Base-by-base conservation (phyloP, 2,113 vertebrate genomes). In the Gallinago jamesoni region DNA sequence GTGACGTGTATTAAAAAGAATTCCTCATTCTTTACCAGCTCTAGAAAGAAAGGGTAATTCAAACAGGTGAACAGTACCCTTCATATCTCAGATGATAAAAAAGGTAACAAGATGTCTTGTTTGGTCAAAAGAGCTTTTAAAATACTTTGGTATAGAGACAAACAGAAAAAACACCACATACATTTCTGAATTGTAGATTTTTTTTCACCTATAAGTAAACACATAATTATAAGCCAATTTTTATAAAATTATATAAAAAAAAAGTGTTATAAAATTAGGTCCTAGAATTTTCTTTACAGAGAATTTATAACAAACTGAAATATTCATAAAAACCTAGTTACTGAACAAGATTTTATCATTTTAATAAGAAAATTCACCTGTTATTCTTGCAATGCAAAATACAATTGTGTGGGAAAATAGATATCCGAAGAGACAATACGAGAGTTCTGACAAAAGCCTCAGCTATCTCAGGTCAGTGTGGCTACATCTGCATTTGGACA, bases 351-450 rank as follows among this genome's bases (percentile, higher is more conserved):
- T 31, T 84, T 57, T 59, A 75, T 3, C 33, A 47, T 50, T 60
- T 91, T 47, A n/a, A 19, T 56, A 39, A 52, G 48, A 84, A 63
- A 39, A 52, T n/a, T 47, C 14, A 30, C 21, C 12, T 10, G 13
- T 55, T 90, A 24, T 64, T 82, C 35, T 69, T 47, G 43, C 33
- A 21, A 24, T 45, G 64, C 22, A n/a, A 75, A 81, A 81, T 39
- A n/a, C 12, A 33, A 10, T 37, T 4, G 2, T 28, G 10, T 52
- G 24, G 30, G 20, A 37, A 89, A 41, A 76, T 23, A n/a, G 37
- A 76, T 23, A n/a, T 16, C 19, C 0, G 0, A 74, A 43, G 12
- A 48, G 50, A 41, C 22, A 25, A 16, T 6, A 30, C 0, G 1
- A n/a, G 22, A 57, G 16, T 24, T 17, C 24, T 52, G 37, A 20